Percentiles rank a stretch among this genome's conserved stretches.
Evolutionary conservation across 2,888 invertebrate genomes (phyloP).

Genomic region (Rhimphoctona megacephalus): DNA sequence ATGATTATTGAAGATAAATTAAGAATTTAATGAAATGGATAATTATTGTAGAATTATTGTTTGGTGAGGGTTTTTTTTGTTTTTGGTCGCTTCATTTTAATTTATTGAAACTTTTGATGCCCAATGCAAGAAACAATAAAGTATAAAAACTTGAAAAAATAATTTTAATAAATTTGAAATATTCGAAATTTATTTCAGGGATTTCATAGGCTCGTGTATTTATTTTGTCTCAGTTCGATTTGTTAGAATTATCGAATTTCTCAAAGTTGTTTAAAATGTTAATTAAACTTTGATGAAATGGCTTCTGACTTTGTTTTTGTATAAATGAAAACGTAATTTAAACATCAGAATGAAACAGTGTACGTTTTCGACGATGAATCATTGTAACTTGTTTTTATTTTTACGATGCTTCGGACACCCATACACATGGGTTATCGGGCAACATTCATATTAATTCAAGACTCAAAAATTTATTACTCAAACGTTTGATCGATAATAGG

Average conservation of each 20-base stretch:
- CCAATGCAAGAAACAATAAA: too few relatives aligned
- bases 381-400: not conserved
- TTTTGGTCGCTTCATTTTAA: not conserved
- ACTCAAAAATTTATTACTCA: slow-evolving; percentile 7
- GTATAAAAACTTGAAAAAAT: not conserved
- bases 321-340: not conserved
- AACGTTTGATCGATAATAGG: slow-evolving; percentile 17
- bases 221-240: not conserved
- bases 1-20: not conserved
- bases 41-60: not conserved
- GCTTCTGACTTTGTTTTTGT: not conserved
- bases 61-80: not conserved
- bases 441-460: not conserved
- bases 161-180: not conserved
- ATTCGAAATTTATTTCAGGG: not conserved
- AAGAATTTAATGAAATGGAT: not conserved
- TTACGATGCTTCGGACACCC: not conserved
- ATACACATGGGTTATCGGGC: not conserved
- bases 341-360: not conserved
- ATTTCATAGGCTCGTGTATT: too few relatives aligned
- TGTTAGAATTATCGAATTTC: not conserved
- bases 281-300: not conserved
- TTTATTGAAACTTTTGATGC: not conserved
- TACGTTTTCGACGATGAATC: not conserved
- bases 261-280: not conserved